phyloP scores from a whole-genome alignment of 2,113 vertebrate species.

The Corynorhinus townsendii region DNA sequence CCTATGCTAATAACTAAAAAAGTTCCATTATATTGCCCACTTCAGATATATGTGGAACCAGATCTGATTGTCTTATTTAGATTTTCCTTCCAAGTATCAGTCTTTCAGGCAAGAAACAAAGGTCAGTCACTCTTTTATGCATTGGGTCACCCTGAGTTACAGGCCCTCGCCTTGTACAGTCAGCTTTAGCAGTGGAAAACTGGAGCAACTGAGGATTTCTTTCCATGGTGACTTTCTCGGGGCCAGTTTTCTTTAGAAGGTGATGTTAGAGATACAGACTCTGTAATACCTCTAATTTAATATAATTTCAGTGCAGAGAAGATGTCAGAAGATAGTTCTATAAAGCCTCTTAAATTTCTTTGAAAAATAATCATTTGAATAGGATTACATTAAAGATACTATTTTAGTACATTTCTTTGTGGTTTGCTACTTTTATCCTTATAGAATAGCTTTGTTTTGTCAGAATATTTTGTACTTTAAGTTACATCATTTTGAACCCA shows the following conservation, averaged over 20 bases:
- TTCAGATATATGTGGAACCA: background rate
- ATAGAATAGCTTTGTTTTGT: background rate
- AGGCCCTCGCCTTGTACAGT: background rate
- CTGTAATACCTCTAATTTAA: background rate
- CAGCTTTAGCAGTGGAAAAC: background rate
- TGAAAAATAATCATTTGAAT: conserved; percentile 17
- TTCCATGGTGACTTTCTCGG: background rate
- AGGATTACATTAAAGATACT: background rate
- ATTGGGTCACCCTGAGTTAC: background rate
- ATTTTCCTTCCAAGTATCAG: background rate
- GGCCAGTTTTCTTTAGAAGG: background rate
- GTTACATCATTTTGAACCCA: background rate
- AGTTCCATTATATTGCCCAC: background rate
- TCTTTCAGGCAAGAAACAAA: background rate
- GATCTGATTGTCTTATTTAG: background rate
- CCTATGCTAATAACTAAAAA: background rate
- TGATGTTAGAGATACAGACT: background rate
- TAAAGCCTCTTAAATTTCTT: background rate
- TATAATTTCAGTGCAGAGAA: background rate
- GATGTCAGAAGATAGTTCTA: background rate
- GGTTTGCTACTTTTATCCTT: background rate
- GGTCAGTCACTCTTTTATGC: background rate
- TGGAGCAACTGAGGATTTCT: background rate
- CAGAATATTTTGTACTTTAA: background rate
- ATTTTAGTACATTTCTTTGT: background rate